A percentile compares a stretch with the other conserved stretches of the same genome.
Evolutionary conservation across 2,888 invertebrate species (phyloP).

Genomic region (Syrphus vitripennis): DNA sequence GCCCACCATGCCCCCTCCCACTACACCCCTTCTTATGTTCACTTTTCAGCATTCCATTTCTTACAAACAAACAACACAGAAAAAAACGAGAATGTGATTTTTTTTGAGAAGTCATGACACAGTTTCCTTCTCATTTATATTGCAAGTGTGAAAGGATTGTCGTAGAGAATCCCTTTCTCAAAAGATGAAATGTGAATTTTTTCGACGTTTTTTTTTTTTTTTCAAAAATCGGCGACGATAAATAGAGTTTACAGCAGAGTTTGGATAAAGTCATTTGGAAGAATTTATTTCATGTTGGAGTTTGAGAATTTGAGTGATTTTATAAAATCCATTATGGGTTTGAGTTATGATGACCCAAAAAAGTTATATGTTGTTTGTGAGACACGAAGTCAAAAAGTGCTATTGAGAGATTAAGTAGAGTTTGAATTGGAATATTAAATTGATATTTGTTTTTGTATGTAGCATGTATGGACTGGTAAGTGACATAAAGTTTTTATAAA

Average conservation of each 20-base stretch:
- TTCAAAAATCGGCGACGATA: not conserved
- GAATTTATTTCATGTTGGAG: not conserved
- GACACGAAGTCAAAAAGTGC: not conserved
- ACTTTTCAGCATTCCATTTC: not conserved
- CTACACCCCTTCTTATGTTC: too few relatives aligned
- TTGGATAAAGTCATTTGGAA: not conserved
- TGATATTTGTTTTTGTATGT: not conserved
- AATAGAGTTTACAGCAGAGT: not conserved
- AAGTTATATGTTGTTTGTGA: not conserved
- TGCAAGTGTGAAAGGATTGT: constrained; percentile 57
- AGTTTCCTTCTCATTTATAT: constrained; percentile 54
- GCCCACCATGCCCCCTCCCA: not conserved
- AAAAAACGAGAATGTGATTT: not conserved
- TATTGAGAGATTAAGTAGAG: not conserved
- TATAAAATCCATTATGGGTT: not conserved
- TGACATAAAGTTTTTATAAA: not conserved
- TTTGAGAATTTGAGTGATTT: constrained; percentile 1
- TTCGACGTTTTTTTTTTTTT: not conserved
- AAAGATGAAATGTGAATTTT: constrained; percentile 41
- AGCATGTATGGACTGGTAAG: too few relatives aligned
- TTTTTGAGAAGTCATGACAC: constrained; percentile 53
- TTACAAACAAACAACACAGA: constrained; percentile 6
- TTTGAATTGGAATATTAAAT: not conserved
- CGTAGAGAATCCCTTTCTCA: constrained; percentile 38
- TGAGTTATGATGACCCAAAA: not conserved